These are phyloP conservation scores for Hoplodrina ambigua DNA, from an alignment of 2,888 invertebrate species.

Conservation along the genomic window DNA sequence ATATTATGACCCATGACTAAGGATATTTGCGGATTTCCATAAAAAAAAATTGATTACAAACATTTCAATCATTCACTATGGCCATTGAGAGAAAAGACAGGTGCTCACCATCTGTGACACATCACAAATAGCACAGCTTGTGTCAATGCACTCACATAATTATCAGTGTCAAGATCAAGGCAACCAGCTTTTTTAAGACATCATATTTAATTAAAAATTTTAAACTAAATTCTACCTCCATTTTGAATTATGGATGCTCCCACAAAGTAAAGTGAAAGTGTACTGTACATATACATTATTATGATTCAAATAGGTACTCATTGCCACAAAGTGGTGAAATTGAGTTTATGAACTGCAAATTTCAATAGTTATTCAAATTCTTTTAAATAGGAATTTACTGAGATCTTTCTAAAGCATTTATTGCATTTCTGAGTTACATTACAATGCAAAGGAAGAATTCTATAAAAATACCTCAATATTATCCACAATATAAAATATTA, in stretches of 20 bases:
- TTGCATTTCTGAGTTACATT: not conserved
- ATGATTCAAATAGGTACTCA: constrained; percentile 11
- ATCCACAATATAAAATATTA: constrained; percentile 23
- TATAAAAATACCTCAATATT: constrained; percentile 1
- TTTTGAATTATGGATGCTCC: not conserved
- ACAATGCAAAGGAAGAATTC: constrained; percentile 9
- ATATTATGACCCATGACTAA: not conserved
- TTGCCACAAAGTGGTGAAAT: not conserved
- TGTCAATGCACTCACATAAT: constrained; percentile 62
- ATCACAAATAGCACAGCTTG: constrained; percentile 46
- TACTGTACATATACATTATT: not conserved
- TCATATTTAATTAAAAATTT: constrained; percentile 5
- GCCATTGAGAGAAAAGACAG: constrained; percentile 51
- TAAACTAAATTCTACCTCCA: not conserved
- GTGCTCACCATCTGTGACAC: constrained; percentile 54
- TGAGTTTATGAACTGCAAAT: not conserved
- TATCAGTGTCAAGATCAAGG: constrained; percentile 73
- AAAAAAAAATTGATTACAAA: constrained; percentile 4
- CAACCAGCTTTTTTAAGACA: constrained; percentile 21
- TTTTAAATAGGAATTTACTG: constrained; percentile 2
- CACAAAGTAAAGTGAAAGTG: not conserved
- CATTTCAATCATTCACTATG: constrained; percentile 9
- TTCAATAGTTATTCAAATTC: constrained; percentile 6
- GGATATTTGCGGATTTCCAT: not conserved
- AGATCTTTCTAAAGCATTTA: constrained; percentile 3